A percentile compares a stretch with the other conserved stretches of the same genome.
Conservation (phyloP, 2,113 vertebrate genomes). For the Zosterops pallidus region DNA sequence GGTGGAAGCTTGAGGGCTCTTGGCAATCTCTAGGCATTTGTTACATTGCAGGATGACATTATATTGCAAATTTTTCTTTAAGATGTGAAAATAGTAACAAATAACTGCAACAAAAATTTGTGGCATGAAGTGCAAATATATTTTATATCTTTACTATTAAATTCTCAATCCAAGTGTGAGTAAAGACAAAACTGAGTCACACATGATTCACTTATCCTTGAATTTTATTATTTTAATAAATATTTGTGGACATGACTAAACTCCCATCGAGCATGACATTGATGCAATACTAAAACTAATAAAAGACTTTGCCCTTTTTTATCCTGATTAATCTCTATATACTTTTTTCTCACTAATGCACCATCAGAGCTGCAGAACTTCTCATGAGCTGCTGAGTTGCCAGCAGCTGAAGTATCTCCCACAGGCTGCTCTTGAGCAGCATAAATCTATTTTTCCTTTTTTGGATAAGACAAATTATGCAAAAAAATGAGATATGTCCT, state of each 20-base stretch:
- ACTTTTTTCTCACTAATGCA: not conserved
- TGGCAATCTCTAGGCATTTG: not conserved
- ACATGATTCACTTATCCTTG: not conserved
- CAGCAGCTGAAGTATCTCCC: not conserved
- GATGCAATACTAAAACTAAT: not conserved
- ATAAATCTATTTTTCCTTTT: not conserved
- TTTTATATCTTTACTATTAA: not conserved
- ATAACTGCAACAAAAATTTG: not conserved
- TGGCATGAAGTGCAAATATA: not conserved
- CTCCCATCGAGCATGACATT: not conserved
- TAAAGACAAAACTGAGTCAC: not conserved
- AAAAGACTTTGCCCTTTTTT: not conserved
- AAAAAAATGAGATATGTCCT: not conserved
- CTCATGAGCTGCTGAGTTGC: not conserved
- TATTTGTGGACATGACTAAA: not conserved
- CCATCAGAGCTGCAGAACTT: not conserved
- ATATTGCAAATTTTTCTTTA: not conserved
- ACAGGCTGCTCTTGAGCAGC: not conserved
- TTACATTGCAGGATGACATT: not conserved
- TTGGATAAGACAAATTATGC: not conserved
- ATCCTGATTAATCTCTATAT: not conserved
- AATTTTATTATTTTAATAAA: not conserved
- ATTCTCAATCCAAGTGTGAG: not conserved
- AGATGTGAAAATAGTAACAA: not conserved
- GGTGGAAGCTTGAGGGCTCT: not conserved